Base-by-base conservation (phyloP, 2,888 invertebrate genomes). In the Brachynemurus nebulosus region DNA sequence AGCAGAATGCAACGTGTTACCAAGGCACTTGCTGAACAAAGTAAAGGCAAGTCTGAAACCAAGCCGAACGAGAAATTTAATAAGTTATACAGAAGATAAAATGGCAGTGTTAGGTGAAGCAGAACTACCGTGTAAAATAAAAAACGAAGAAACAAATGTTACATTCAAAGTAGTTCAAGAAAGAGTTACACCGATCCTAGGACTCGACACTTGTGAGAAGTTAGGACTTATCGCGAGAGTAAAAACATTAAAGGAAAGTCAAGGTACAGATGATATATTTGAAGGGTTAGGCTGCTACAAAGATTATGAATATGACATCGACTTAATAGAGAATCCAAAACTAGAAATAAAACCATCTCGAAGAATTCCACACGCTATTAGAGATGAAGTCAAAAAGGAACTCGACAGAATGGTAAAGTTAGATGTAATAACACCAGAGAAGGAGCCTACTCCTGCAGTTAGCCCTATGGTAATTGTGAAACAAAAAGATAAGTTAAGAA, bases 371-470 rank as follows among this genome's bases (percentile, higher is more conserved):
- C 38, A 45, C 41, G 14, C 43, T 23, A 47, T 48, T 18, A 47
- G 38, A 45, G 42, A 48, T 30, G 44, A 45, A 25, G 47, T 48
- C 12, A 50, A 48, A 35, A 35, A 40, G 25, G 47, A 51, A 47
- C 42, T 51, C 14, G 47, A 46, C 34, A 21, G 37, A 42, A 47
- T 46, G 49, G 44, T 47, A n/a, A 36, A 47, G 27, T 37, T 47
- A 23, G 47, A 36, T 25, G 45, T 49, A 18, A 49, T 46, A 8
- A 37, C 44, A 45, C 42, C 45, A 19, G 38, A 40, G 23, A 44
- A 20, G 8, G 45, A 49, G 23, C 48, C 50, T 40, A 50, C 48
- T 21, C 51, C 51, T 4, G 47, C 40, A 18, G 51, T 50, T 7
- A 46, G 45, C 16, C 48, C 45, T 12, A 48, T 48, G 45, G 49